Percentiles rank a stretch among this genome's conserved stretches.
These are phyloP conservation scores for Crossoptilon crossoptilon DNA, from an alignment of 2,797 vertebrate species.

Conservation along the genomic window DNA sequence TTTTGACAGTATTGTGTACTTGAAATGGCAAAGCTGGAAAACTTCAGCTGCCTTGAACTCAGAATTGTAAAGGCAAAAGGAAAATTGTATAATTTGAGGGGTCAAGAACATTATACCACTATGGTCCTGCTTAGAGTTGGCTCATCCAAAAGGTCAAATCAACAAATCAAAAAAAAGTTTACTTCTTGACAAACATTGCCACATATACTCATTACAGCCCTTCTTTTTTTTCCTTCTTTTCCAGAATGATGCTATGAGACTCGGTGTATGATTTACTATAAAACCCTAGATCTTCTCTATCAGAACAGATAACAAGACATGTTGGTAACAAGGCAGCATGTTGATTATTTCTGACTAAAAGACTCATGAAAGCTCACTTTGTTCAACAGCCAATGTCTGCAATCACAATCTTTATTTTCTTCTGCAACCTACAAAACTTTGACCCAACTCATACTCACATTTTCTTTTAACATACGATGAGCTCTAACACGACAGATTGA, in stretches of 20 bases:
- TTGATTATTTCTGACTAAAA: slow-evolving; percentile 32
- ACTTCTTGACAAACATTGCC: neutral
- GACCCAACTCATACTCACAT: neutral
- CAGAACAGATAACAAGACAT: neutral
- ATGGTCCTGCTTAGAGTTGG: neutral
- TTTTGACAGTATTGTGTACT: neutral
- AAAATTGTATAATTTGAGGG: neutral
- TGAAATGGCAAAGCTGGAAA: neutral
- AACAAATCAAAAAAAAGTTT: neutral
- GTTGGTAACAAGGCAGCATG: neutral
- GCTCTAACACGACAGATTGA: neutral
- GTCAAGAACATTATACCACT: neutral
- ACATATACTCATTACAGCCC: neutral
- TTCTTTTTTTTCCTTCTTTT: neutral
- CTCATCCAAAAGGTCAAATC: neutral
- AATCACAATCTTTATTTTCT: neutral
- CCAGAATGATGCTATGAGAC: neutral
- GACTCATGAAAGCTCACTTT: slow-evolving; percentile 23
- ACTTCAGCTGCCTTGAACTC: neutral
- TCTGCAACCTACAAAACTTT: neutral
- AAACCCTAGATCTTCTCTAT: slow-evolving; percentile 9
- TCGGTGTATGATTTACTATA: neutral
- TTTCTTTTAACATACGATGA: neutral
- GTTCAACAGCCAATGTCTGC: neutral
- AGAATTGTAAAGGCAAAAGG: neutral